Evolutionary conservation across 2,888 invertebrate genomes (phyloP).

Genomic region (Phortica magna): DNA sequence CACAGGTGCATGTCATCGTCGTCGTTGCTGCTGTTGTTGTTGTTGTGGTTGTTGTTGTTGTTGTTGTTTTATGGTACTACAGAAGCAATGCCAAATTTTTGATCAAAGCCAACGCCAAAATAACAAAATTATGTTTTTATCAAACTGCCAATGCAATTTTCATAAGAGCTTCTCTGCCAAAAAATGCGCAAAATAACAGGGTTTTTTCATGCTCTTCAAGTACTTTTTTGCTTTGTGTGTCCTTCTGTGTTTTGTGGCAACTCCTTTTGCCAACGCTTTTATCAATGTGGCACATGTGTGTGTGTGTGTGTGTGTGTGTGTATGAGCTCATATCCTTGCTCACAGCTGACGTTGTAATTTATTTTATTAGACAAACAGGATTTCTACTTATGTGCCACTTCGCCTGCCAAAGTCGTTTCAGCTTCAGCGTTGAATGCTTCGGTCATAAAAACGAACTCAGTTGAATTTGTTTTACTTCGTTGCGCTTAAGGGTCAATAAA

Average conservation of each 20-base stretch:
- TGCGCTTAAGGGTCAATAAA: slow-evolving; percentile 18
- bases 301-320: not conserved
- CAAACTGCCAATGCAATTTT: slow-evolving; percentile 22
- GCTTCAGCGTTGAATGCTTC: not conserved
- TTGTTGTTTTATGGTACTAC: not conserved
- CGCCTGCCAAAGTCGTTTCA: slow-evolving; percentile 10
- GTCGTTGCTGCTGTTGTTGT: not conserved
- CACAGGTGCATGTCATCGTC: not conserved
- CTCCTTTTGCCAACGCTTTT: slow-evolving; percentile 28
- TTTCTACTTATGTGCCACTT: not conserved
- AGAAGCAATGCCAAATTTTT: not conserved
- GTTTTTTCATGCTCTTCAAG: too few relatives aligned
- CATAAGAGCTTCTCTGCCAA: not conserved
- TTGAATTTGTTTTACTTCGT: slow-evolving; percentile 23
- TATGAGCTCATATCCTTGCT: not conserved
- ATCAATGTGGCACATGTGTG: slow-evolving; percentile 9
- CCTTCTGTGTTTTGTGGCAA: not conserved
- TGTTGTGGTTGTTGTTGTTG: not conserved
- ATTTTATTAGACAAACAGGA: slow-evolving; percentile 22
- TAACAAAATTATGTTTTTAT: slow-evolving; percentile 31
- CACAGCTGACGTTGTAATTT: slow-evolving; percentile 32
- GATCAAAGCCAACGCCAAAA: not conserved
- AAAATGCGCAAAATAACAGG: not conserved
- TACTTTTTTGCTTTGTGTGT: not conserved
- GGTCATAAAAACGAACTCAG: not conserved